phyloP scores from a whole-genome alignment of 2,113 vertebrate species.

The Misgurnus mizolepis region DNA sequence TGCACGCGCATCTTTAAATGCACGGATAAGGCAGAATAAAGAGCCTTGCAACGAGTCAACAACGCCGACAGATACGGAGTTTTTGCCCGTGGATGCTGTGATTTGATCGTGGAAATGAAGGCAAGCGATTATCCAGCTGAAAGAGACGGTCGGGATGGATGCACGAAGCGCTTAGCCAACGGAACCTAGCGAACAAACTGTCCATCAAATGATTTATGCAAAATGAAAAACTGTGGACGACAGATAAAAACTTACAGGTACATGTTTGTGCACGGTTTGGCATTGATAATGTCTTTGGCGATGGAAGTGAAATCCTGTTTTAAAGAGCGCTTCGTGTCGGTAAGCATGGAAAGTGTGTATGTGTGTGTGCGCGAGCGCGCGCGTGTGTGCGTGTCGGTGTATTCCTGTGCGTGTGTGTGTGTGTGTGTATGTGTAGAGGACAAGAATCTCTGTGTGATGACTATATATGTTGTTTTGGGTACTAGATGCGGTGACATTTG shows the following conservation, averaged over 20 bases:
- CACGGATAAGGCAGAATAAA: constrained; percentile 76
- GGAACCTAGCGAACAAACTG: neutral
- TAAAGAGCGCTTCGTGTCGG: constrained; percentile 2
- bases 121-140: constrained; percentile 52
- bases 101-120: constrained; percentile 72
- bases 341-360: neutral
- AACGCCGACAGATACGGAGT: constrained; percentile 64
- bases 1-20: constrained; percentile 86
- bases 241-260: neutral
- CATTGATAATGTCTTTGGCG: neutral
- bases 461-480: constrained; percentile 40
- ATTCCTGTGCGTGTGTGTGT: too few relatives aligned
- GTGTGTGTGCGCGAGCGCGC: neutral
- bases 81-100: constrained; percentile 72
- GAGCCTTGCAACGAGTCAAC: constrained; percentile 64
- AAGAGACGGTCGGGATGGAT: neutral
- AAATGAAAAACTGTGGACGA: constrained; percentile 11
- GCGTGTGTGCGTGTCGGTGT: constrained; percentile 56
- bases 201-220: neutral
- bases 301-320: neutral
- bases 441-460: constrained; percentile 30
- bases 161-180: neutral
- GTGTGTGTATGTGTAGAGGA: constrained; percentile 57
- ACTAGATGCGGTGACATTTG: constrained; percentile 48
- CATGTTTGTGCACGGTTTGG: constrained; percentile 7